Evolutionary conservation across 2,113 vertebrate genomes (phyloP).

Genomic region (Campylomormyrus numenius): DNA sequence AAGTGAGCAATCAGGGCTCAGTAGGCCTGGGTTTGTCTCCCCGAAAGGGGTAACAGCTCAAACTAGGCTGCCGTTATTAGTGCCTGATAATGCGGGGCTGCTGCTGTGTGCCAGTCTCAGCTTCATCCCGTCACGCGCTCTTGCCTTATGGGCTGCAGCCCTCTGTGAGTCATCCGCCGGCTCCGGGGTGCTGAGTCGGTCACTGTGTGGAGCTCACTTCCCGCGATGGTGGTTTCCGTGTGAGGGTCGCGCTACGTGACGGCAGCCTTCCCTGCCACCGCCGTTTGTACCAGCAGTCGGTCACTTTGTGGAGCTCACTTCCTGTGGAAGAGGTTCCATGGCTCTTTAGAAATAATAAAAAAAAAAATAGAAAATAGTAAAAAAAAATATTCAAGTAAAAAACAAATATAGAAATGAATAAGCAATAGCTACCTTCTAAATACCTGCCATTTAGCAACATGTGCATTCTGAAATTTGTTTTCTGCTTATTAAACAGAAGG

Average conservation of each 20-base stretch:
- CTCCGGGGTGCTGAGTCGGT: background rate
- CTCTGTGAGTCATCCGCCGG: background rate
- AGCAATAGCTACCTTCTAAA: background rate
- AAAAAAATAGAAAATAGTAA: background rate
- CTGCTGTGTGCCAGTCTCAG: constrained; percentile 20
- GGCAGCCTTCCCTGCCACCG: background rate
- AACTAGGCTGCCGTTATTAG: background rate
- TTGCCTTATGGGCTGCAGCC: background rate
- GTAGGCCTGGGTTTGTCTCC: background rate
- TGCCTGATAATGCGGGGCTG: background rate
- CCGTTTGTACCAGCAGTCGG: background rate
- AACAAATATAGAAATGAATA: background rate
- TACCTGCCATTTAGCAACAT: background rate
- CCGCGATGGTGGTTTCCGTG: no score
- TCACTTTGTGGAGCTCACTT: background rate
- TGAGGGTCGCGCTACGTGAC: background rate
- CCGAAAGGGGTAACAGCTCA: background rate
- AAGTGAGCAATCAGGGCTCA: background rate
- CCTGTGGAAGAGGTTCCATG: background rate
- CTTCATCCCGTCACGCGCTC: constrained; percentile 16
- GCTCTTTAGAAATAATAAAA: background rate
- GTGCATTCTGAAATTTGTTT: background rate
- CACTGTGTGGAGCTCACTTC: background rate
- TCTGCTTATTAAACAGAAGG: background rate
- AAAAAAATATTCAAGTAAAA: background rate